Base-by-base conservation (phyloP, 2,888 invertebrate genomes). In the Heterodera filipjevi region DNA sequence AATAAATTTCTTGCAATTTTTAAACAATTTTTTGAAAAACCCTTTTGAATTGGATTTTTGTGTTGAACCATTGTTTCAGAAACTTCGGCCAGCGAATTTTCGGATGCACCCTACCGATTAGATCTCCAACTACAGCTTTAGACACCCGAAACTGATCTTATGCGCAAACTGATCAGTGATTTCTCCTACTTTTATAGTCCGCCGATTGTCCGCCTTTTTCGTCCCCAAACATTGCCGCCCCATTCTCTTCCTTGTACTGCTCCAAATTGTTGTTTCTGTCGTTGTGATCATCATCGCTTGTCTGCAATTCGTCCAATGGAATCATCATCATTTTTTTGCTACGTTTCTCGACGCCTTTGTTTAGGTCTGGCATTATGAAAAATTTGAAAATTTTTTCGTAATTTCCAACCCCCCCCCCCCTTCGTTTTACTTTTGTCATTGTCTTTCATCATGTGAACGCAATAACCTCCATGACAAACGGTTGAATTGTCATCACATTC, bases 401-500 rank as follows among this genome's bases (percentile, higher is more conserved):
- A 5, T 53, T 32, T 35, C 39, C 32, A 32, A 32, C 39, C 39
- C 22, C 19, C 19, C 59, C 19, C 16, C 16, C 22, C 49, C 59
- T 71, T n/a, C 12, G 32, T 3, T 35, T 10, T 39, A 12, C 39
- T 12, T 10, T 39, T 39, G 12, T 30, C 64, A 33, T 73, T 73
- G 33, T 46, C 44, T 35, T n/a, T 27, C 49, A 27, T 44, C 75
- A 66, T 14, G 33, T 64, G 19, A 46, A 79, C 30, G 70, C 78
- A 78, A 22, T 79, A 72, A 19, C 76, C 64, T 30, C 49, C 33
- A n/a, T 49, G 33, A 44, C 79, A 79, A 8, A 72, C 46, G 8
- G 72, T 46, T 19, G 70, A 46, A 71, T 78, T 71, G 39, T 35
- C 79, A 14, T 77, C 80, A 33, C 64, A 35, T 27, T 71, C 44